These are phyloP conservation scores for Hypotaenidia okinawae DNA, from an alignment of 2,797 vertebrate genomes.

Conservation along the genomic window DNA sequence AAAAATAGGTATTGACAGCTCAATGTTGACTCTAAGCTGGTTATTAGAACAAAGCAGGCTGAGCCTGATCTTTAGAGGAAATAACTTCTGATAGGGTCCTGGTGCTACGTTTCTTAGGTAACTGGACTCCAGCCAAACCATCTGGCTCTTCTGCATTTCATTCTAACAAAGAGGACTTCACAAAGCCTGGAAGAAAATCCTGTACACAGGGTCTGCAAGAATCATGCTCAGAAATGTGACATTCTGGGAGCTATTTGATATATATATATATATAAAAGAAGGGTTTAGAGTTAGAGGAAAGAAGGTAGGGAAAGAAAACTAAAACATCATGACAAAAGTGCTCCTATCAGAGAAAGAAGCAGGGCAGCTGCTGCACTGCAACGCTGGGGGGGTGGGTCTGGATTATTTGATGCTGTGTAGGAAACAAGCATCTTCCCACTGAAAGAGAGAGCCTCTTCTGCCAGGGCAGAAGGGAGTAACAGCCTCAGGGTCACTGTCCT, in stretches of 20 bases:
- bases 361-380: neutral
- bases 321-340: neutral
- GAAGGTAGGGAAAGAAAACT: neutral
- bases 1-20: conserved; percentile 43
- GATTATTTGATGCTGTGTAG: neutral
- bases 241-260: neutral
- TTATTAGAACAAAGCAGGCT: conserved; percentile 50
- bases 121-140: conserved; percentile 57
- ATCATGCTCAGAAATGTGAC: neutral
- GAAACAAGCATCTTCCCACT: neutral
- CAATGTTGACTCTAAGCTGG: conserved; percentile 39
- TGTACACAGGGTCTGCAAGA: conserved; percentile 11
- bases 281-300: neutral
- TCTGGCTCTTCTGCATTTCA: conserved; percentile 61
- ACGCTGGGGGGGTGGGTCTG: neutral
- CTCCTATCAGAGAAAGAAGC: neutral
- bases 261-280: neutral
- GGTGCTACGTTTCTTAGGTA: conserved; percentile 53
- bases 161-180: conserved; percentile 62
- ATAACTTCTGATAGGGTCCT: conserved; percentile 48
- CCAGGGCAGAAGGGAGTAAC: neutral
- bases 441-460: neutral
- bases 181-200: conserved; percentile 45
- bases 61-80: conserved; percentile 52
- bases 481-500: neutral